Conservation (phyloP, 2,113 vertebrate genomes). For the Oophaga pumilio region DNA sequence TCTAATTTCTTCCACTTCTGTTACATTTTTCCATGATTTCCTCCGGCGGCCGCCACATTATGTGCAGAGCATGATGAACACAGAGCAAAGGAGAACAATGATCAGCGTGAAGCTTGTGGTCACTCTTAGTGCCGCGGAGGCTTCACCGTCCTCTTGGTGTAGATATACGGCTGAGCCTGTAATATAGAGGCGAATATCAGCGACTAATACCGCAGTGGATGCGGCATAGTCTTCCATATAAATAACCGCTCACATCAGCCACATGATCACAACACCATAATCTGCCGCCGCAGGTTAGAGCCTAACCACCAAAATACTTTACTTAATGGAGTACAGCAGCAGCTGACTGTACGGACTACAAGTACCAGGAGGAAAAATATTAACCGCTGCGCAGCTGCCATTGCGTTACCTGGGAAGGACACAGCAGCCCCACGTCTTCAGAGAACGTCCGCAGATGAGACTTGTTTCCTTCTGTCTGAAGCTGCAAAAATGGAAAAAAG, state of each 20-base stretch:
- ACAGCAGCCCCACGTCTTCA: conserved; percentile 72
- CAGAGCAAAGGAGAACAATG: neutral
- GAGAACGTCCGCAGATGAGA: conserved; percentile 71
- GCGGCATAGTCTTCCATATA: neutral
- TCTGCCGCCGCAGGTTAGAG: too few relatives aligned
- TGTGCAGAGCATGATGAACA: neutral
- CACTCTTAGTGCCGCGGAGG: neutral
- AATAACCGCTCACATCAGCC: neutral
- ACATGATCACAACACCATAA: too few relatives aligned
- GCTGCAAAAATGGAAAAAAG: conserved; percentile 62
- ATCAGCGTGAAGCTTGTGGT: neutral
- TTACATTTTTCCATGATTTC: neutral
- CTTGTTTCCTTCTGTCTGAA: conserved; percentile 75
- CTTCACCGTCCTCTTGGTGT: neutral
- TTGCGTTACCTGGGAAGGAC: conserved; percentile 71
- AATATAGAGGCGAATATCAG: neutral
- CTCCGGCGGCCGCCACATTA: neutral
- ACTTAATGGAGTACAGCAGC: neutral
- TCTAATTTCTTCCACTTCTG: neutral
- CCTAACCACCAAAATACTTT: too few relatives aligned
- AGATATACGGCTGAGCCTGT: conserved; percentile 37
- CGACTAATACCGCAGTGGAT: neutral
- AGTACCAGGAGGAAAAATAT: neutral
- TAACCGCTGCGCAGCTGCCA: neutral
- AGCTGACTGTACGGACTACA: neutral